phyloP scores from a whole-genome alignment of 2,113 vertebrate species.

The Pteropus alecto region DNA sequence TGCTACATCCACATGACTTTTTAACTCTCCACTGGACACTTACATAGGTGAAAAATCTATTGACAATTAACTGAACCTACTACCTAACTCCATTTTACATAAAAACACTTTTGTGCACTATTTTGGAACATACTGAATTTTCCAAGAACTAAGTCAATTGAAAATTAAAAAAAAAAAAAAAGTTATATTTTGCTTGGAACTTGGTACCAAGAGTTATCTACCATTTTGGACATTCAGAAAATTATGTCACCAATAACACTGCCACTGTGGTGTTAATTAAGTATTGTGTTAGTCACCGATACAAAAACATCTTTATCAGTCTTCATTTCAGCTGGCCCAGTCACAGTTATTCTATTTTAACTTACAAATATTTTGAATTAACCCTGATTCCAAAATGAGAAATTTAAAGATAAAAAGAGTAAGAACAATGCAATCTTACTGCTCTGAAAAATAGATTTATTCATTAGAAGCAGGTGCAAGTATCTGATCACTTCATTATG shows the following conservation, averaged over 20 bases:
- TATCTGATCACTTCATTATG: background rate
- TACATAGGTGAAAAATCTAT: background rate
- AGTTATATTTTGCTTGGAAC: background rate
- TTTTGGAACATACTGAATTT: background rate
- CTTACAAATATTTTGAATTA: background rate
- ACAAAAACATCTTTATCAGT: background rate
- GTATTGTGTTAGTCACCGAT: background rate
- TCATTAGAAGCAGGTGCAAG: background rate
- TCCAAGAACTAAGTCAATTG: background rate
- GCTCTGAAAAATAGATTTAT: background rate
- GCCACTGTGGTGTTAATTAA: background rate
- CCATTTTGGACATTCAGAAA: background rate
- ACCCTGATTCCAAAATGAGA: background rate
- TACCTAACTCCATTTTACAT: background rate
- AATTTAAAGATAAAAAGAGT: background rate
- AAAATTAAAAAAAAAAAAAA: background rate
- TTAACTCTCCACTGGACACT: background rate
- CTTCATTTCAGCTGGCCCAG: background rate
- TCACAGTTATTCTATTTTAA: background rate
- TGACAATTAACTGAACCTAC: background rate
- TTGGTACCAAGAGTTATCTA: background rate
- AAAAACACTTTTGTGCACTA: background rate
- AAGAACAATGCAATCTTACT: background rate
- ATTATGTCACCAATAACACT: background rate
- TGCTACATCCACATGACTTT: background rate